Evolutionary conservation across 1,140 invertebrate species (phyloP), one percentile per base, ranked within the genome.

Genomic region (Phortica variegata): DNA sequence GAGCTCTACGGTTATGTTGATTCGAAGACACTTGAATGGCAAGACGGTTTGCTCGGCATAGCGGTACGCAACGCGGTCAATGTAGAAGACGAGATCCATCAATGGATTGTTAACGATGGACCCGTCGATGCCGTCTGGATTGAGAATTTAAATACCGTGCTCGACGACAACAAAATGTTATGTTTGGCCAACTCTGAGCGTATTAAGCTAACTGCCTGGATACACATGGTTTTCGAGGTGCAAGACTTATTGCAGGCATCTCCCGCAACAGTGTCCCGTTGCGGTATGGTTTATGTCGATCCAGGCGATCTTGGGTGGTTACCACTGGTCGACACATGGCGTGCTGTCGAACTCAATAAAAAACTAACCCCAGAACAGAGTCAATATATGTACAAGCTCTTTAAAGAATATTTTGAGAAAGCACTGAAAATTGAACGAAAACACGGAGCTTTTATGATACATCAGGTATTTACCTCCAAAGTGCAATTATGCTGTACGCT

Each of bases 121-220:
- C 93, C 93, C 0, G 91, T 96, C 0, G 93, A 96, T 77, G 91
- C 92, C 6, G 86, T 95, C 2, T 97, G 93, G 93, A 94, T 96
- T 39, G 93, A 96, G 77, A 95, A 95, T 75, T 86, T 97, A 83
- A 95, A 96, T 73, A 95, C 92, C 0, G 89, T 91, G 2, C 77
- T 96, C 6, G 94, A 96, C 68, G 93, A 96, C 71, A 95, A 95
- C 73, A 95, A 95, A 78, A 95, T 94, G 87, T 76, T 93, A 1
- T 93, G 90, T 59, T 73, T 92, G 3, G 87, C 89, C 3, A 91
- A 91, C 77, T 91, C 89, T 2, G 93, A 96, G 73, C 84, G 92
- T 52, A 95, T 96, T 31, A 93, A 93, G 76, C 82, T 95, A 6
- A 89, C 88, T 0, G 83, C 87, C 0, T 88, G 87, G 68, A 84